These are phyloP conservation scores for Apamea epomidion DNA, from an alignment of 2,888 invertebrate genomes.

Conservation along the genomic window DNA sequence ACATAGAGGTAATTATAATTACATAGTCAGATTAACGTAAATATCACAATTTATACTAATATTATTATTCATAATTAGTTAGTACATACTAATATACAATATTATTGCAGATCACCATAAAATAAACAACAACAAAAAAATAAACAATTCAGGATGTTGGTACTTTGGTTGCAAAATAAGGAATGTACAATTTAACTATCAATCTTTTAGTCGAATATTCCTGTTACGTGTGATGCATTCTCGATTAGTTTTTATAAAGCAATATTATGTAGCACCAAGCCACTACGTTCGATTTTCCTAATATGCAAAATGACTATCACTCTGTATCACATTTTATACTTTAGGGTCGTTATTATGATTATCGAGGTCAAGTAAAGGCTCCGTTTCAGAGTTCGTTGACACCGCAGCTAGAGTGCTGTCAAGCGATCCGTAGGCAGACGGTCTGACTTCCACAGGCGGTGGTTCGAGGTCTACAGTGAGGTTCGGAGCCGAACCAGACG, in stretches of 20 bases:
- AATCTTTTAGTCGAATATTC: constrained; percentile 34
- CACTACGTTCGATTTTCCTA: constrained; percentile 49
- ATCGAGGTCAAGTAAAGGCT: constrained; percentile 76
- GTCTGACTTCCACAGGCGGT: constrained; percentile 78
- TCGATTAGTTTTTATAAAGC: constrained; percentile 15
- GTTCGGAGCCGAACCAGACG: constrained; percentile 83
- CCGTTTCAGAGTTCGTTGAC: constrained; percentile 78
- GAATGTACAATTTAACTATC: constrained; percentile 61
- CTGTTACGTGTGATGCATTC: constrained; percentile 56
- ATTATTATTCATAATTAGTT: constrained; percentile 52
- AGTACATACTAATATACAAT: constrained; percentile 37
- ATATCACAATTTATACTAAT: constrained; percentile 69
- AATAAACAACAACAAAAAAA: constrained; percentile 40
- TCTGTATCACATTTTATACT: constrained; percentile 71
- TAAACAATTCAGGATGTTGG: constrained; percentile 48
- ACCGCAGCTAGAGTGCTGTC: constrained; percentile 78
- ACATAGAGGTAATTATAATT: constrained; percentile 73
- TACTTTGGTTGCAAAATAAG: constrained; percentile 65
- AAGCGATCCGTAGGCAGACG: constrained; percentile 84
- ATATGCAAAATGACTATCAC: constrained; percentile 43
- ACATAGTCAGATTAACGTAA: constrained; percentile 67
- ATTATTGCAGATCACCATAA: constrained; percentile 70
- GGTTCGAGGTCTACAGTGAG: constrained; percentile 77
- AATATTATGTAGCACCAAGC: constrained; percentile 54
- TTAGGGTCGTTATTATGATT: constrained; percentile 74